Evolutionary conservation across 2,888 invertebrate genomes (phyloP).

Genomic region (Parnassius mnemosyne): DNA sequence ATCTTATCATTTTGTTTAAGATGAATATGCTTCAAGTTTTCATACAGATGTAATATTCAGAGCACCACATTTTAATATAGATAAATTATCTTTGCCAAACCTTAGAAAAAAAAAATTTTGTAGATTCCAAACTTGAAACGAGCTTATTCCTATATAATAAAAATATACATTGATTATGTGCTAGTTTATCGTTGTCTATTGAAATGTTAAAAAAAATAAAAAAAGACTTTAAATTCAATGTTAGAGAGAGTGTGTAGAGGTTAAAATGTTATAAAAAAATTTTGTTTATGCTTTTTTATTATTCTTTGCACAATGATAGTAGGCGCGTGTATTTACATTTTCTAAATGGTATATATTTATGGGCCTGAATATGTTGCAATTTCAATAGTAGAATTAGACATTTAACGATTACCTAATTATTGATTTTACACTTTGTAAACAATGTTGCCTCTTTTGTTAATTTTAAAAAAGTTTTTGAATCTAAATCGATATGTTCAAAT

Average conservation of each 20-base stretch:
- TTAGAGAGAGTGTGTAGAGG: too few relatives aligned
- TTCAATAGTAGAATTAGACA: too few relatives aligned
- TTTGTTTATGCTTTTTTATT: not conserved
- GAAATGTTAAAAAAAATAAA: not conserved
- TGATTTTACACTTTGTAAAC: too few relatives aligned
- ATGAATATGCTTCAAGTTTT: not conserved
- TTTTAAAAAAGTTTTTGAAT: too few relatives aligned
- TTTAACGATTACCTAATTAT: too few relatives aligned
- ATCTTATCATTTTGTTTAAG: too few relatives aligned
- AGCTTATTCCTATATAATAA: conserved; percentile 7
- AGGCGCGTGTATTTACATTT: too few relatives aligned
- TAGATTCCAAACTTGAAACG: conserved; percentile 4
- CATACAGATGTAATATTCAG: not conserved
- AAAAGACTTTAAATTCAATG: conserved; percentile 2
- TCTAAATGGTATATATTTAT: too few relatives aligned
- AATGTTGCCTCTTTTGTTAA: too few relatives aligned
- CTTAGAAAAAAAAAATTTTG: not conserved
- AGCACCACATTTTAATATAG: not conserved
- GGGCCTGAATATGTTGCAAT: too few relatives aligned
- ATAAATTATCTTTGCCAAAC: not conserved
- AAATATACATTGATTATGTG: not conserved
- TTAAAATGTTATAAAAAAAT: too few relatives aligned
- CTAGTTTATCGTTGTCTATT: not conserved
- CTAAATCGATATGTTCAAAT: too few relatives aligned
- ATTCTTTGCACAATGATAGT: not conserved